A percentile compares a stretch with the other conserved stretches of the same genome.
Conservation (phyloP, 2,113 vertebrate genomes). For the Pandion haliaetus region DNA sequence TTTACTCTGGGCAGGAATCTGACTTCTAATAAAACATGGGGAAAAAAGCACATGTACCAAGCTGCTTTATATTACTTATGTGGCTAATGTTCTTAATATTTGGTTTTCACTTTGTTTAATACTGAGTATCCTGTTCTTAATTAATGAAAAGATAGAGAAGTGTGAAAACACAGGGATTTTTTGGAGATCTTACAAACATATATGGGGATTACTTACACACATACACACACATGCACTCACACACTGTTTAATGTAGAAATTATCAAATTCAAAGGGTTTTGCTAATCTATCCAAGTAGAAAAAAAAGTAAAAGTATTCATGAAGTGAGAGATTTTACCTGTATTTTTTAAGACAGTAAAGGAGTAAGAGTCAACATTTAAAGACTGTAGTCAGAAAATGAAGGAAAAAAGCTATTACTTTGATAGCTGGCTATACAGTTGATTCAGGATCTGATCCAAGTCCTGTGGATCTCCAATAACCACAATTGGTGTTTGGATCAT, state of each 20-base stretch:
- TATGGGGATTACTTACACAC: background rate
- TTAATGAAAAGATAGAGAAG: background rate
- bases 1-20: background rate
- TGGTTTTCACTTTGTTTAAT: background rate
- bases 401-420: background rate
- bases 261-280: background rate
- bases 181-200: background rate
- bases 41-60: background rate
- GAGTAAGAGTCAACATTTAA: background rate
- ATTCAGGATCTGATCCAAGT: constrained; percentile 54
- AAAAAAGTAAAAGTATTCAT: background rate
- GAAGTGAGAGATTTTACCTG: background rate
- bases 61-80: background rate
- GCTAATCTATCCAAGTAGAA: background rate
- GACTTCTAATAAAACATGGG: background rate
- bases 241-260: background rate
- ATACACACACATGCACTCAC: background rate
- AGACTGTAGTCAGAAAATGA: background rate
- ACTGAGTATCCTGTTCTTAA: background rate
- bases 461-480: constrained; percentile 54
- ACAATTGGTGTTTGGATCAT: constrained; percentile 53
- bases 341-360: background rate
- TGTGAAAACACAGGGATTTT: rapidly evolving
- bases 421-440: constrained; percentile 40
- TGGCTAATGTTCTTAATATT: background rate